Conservation (phyloP, 2,888 invertebrate species). For the Hypomecis atomaria region DNA sequence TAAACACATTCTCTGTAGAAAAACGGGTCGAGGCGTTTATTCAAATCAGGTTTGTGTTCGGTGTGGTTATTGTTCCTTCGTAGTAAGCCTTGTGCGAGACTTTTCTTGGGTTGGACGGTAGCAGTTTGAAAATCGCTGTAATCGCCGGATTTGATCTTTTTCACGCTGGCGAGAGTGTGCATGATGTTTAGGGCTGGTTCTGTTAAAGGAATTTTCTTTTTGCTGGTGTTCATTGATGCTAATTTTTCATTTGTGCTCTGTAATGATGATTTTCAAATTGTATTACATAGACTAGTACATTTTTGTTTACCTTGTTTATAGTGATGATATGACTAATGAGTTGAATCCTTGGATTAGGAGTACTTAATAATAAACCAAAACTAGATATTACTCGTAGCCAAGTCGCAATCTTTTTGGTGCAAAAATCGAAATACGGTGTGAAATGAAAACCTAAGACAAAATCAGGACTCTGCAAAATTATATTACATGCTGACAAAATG, state of each 20-base stretch:
- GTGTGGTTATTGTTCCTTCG: constrained; percentile 66
- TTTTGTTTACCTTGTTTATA: too few species aligned
- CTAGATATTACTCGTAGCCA: too few species aligned
- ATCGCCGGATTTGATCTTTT: constrained; percentile 83
- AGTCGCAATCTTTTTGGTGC: too few species aligned
- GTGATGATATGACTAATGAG: background rate
- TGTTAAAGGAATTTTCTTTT: constrained; percentile 76
- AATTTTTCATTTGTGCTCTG: constrained; percentile 77
- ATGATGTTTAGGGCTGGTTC: constrained; percentile 86
- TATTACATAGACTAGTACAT: too few species aligned
- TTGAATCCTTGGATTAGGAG: background rate
- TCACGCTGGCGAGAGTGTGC: constrained; percentile 84
- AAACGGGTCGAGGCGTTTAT: constrained; percentile 79
- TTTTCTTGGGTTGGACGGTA: constrained; percentile 65
- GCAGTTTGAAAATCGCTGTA: constrained; percentile 81
- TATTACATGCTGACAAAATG: too few species aligned
- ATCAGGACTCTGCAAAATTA: too few species aligned
- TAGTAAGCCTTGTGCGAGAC: constrained; percentile 76
- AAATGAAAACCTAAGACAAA: too few species aligned
- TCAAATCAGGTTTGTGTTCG: constrained; percentile 68
- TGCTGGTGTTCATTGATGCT: constrained; percentile 72
- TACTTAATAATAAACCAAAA: too few species aligned
- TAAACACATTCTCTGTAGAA: constrained; percentile 92
- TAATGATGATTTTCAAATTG: constrained; percentile 30
- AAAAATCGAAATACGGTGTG: too few species aligned